Evolutionary conservation across 1,140 invertebrate species (phyloP).

Genomic region (Eurytemora carolleeae): DNA sequence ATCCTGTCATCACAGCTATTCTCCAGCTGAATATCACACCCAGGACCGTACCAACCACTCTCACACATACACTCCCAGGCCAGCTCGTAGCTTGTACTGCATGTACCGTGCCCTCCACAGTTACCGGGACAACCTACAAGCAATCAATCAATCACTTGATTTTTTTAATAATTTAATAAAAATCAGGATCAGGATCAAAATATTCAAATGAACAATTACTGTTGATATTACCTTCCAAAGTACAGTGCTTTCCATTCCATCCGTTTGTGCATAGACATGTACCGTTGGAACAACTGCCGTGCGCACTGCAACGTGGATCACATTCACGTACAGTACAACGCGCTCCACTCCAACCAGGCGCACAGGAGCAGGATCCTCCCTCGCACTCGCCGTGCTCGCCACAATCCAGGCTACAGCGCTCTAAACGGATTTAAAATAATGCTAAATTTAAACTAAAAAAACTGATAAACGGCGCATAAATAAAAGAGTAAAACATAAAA

Average conservation of each 20-base stretch:
- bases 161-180: neutral
- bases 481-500: no score
- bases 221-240: conserved; percentile 64
- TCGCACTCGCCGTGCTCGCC: conserved; percentile 69
- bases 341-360: conserved; percentile 47
- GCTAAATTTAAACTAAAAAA: no score
- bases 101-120: conserved; percentile 11
- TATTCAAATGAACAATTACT: no score
- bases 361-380: conserved; percentile 69
- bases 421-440: neutral
- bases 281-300: conserved; percentile 91
- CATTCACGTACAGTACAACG: conserved; percentile 73
- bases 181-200: no score
- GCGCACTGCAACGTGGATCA: conserved; percentile 54
- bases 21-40: conserved; percentile 75
- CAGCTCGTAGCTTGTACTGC: conserved; percentile 27
- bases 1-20: conserved; percentile 70
- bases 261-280: conserved; percentile 69
- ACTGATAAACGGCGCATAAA: no score
- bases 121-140: conserved; percentile 5
- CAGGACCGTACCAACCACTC: conserved; percentile 74
- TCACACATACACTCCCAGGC: conserved; percentile 84
- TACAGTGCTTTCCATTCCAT: conserved; percentile 93
- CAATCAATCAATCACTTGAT: neutral
- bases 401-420: conserved; percentile 72